Conservation (phyloP, 2,888 invertebrate genomes). For the Horisme vitalbata region DNA sequence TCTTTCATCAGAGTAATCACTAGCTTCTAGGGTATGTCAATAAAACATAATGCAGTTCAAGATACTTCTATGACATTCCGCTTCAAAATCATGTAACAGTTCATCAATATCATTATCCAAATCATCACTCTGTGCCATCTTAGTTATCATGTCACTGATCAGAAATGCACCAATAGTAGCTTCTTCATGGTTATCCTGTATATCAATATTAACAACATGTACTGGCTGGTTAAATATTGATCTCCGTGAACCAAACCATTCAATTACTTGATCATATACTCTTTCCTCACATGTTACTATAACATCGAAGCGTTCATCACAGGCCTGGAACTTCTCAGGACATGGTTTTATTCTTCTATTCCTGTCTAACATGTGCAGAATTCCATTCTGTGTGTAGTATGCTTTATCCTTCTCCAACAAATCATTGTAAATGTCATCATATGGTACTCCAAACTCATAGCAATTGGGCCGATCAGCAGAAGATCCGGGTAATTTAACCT, state of each 20-base stretch:
- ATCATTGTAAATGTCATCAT: slow-evolving; percentile 98
- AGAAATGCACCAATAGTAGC: slow-evolving; percentile 99
- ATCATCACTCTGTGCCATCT: slow-evolving; percentile 95
- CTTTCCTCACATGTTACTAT: slow-evolving; percentile 98
- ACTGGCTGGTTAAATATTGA: slow-evolving; percentile 93
- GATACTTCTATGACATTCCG: slow-evolving; percentile 91
- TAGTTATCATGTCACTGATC: slow-evolving; percentile 96
- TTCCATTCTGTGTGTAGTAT: slow-evolving; percentile 98
- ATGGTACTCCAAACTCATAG: slow-evolving; percentile 97
- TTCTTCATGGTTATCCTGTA: slow-evolving; percentile 99
- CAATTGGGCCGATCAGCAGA: slow-evolving; percentile 97
- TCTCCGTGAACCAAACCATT: slow-evolving; percentile 93
- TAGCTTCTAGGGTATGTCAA: slow-evolving; percentile 69
- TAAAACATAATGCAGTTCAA: slow-evolving; percentile 98
- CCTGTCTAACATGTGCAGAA: slow-evolving; percentile 98
- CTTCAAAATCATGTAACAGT: slow-evolving; percentile 96
- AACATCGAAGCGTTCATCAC: slow-evolving; percentile 95
- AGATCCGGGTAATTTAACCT: slow-evolving; percentile 98
- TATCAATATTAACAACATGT: slow-evolving; percentile 98
- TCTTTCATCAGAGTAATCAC: slow-evolving; percentile 1
- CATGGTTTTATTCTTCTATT: slow-evolving; percentile 96
- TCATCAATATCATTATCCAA: slow-evolving; percentile 99
- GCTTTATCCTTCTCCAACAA: slow-evolving; percentile 94
- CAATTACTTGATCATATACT: slow-evolving; percentile 98
- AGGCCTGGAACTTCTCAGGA: slow-evolving; percentile 97